Evolutionary conservation across 2,888 invertebrate genomes (phyloP), one percentile per base, ranked within the genome.

Genomic region (Eurytoma adleriae): DNA sequence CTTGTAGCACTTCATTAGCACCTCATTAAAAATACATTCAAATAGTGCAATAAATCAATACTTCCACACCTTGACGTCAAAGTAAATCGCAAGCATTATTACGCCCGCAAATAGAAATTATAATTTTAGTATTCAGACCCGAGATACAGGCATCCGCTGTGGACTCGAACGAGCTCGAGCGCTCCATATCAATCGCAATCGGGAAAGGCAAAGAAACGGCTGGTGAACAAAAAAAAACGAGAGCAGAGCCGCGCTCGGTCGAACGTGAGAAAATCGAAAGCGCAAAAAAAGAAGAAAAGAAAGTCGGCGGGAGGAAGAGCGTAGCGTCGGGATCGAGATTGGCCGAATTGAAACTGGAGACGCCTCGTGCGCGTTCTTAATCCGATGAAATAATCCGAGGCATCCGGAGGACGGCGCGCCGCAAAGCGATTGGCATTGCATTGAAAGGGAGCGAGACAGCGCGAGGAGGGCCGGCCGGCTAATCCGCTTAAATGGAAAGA

Each of bases 381-480:
- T 79, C 78, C 73, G 56, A 67, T 79, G 68, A 79, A 73, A 79
- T 79, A 79, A 74, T 79, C 79, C 79, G 69, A 69, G 64, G 72
- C 71, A 72, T 71, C 71, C 71, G 71, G 72, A 67, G 67, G 78
- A 66, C 52, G 50, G 54, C 27, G 27, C 5, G 54, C 61, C 61
- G 78, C 78, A 73, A 73, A 78, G 68, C 62, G 52, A 68, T 78
- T 54, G 72, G 73, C 73, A 73, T 62, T 59, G 54, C 20, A 40
- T 10, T 18, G 27, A 50, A 72, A 72, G 72, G 62, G 30, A 12
- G 71, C 16, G 18, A 14, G 52, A 18, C 27, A 40, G 62, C 40
- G 5, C 18, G 52, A n/a, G 40, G n/a, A 40, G 40, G 62, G 1
- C n/a, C 57, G n/a, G 5, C n/a, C 16, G 16, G 61, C 59, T 78